Evolutionary conservation across 1,140 invertebrate genomes (phyloP).

Genomic region (Anthonomus grandis): DNA sequence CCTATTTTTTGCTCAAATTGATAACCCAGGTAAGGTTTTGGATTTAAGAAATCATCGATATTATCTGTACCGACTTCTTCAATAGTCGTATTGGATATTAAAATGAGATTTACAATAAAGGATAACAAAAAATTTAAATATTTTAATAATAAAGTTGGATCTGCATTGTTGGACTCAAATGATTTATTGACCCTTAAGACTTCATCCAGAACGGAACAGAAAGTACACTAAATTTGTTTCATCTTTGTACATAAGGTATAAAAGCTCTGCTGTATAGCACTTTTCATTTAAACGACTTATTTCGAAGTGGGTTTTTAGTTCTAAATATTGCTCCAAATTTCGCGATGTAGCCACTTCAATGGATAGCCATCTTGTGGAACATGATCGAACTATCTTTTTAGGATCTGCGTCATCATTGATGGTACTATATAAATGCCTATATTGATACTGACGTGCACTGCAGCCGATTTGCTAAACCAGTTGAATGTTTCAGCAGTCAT

Average conservation of each 20-base stretch:
- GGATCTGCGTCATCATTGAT: not conserved
- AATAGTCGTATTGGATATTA: too few species aligned
- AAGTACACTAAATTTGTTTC: too few species aligned
- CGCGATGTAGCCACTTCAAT: not conserved
- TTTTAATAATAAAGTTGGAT: not conserved
- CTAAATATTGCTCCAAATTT: slow-evolving; percentile 1
- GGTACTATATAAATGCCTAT: not conserved
- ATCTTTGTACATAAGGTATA: too few species aligned
- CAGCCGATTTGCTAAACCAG: slow-evolving; percentile 1
- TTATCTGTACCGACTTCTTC: too few species aligned
- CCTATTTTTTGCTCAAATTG: too few species aligned
- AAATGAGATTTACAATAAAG: too few species aligned
- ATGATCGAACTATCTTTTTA: not conserved
- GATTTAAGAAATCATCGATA: too few species aligned
- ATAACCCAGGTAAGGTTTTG: too few species aligned
- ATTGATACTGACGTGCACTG: not conserved
- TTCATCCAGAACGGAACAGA: not conserved
- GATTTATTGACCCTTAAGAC: not conserved
- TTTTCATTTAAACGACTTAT: not conserved
- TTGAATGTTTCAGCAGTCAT: too few species aligned
- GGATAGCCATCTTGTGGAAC: not conserved
- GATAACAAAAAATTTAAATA: too few species aligned
- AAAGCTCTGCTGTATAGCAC: slow-evolving; percentile 1
- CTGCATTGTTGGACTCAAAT: slow-evolving; percentile 2
- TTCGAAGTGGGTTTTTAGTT: too few species aligned